phyloP scores from a whole-genome alignment of 2,113 vertebrate genomes.

The Hippocampus barbouri region DNA sequence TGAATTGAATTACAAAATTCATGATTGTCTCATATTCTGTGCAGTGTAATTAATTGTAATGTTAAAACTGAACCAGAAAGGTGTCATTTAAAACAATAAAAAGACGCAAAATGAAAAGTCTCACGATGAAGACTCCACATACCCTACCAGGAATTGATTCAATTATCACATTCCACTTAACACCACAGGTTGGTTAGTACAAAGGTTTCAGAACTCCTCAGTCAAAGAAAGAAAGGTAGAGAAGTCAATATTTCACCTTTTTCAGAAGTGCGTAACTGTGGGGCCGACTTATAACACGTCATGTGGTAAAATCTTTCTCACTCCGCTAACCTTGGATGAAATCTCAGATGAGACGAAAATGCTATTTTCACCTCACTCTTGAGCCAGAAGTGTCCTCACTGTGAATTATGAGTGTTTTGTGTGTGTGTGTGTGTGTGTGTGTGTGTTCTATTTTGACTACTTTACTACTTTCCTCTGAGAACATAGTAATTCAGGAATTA shows the following conservation, averaged over 20 bases:
- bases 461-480: constrained; percentile 7
- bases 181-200: constrained; percentile 26
- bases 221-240: constrained; percentile 42
- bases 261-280: constrained; percentile 37
- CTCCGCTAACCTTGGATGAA: constrained; percentile 76
- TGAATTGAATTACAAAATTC: neutral
- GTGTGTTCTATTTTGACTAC: constrained; percentile 21
- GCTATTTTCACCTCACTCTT: constrained; percentile 73
- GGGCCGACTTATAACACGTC: constrained; percentile 47
- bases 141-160: constrained; percentile 25
- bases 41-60: neutral
- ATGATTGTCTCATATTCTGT: neutral
- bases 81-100: neutral
- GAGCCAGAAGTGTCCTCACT: constrained; percentile 58
- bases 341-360: constrained; percentile 72
- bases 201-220: constrained; percentile 15
- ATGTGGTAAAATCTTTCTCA: constrained; percentile 63
- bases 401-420: constrained; percentile 19
- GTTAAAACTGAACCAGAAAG: neutral
- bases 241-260: constrained; percentile 58
- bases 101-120: neutral
- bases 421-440: constrained; percentile 12
- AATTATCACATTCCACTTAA: constrained; percentile 42
- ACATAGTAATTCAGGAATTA: constrained; percentile 14
- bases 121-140: neutral